Evolutionary conservation across 1,140 invertebrate species (phyloP).

Genomic region (Protaetia brevitarsis): DNA sequence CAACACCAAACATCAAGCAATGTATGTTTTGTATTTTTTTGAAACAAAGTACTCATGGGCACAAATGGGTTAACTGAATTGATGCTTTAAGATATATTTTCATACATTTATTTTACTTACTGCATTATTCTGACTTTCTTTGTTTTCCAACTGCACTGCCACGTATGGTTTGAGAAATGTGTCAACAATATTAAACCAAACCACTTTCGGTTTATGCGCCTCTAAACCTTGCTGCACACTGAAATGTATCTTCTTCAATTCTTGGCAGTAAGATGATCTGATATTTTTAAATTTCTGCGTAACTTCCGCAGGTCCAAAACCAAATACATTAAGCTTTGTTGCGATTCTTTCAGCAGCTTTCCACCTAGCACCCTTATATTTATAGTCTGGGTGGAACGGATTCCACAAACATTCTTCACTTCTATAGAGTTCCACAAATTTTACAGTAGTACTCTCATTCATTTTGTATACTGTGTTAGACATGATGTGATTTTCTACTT

Average conservation of each 20-base stretch:
- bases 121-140: neutral
- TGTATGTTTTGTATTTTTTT: too few species aligned
- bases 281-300: constrained; percentile 54
- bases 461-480: constrained; percentile 14
- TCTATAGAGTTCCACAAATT: constrained; percentile 53
- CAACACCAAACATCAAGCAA: too few species aligned
- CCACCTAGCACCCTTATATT: constrained; percentile 47
- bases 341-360: constrained; percentile 47
- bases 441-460: constrained; percentile 40
- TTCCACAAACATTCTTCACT: constrained; percentile 53
- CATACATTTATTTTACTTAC: neutral
- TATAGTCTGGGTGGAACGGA: constrained; percentile 48
- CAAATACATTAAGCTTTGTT: constrained; percentile 48
- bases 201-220: constrained; percentile 18
- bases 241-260: constrained; percentile 51
- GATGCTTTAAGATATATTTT: neutral
- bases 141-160: neutral
- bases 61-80: too few species aligned
- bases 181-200: constrained; percentile 18
- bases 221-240: neutral
- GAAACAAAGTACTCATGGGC: too few species aligned
- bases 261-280: constrained; percentile 51
- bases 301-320: constrained; percentile 46
- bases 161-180: constrained; percentile 9
- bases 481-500: too few species aligned